Evolutionary conservation across 35 echinoderm and acorn worm species (phyloP), one percentile per base, ranked within the genome.

Genomic region (Ophiothrix spiculata): DNA sequence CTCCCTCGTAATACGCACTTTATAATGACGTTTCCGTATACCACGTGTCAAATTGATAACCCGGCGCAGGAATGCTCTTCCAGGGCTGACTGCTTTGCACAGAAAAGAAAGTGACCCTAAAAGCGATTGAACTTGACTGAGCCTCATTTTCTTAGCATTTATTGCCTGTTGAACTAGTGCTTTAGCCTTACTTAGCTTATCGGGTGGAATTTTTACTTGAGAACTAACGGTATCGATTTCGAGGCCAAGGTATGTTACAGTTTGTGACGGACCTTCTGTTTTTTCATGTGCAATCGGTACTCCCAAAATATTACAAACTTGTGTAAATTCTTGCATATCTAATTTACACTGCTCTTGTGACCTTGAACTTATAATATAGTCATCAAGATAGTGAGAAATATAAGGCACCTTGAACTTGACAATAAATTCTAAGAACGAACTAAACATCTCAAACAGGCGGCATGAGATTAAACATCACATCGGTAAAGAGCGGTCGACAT

Each of bases 81-180:
- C 87, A 46, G 15, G 87, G 19, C n/a, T 25, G 21, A 88, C n/a
- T 28, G 78, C 87, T 21, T 41, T 81, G 49, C 77, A 74, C 2
- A 88, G 41, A 34, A 88, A 88, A 81, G 80, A 81, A 33, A 88
- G 77, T 2, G 46, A 63, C 11, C 87, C 87, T 21, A 88, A 36
- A 4, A 88, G 56, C 0, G 78, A 88, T 77, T 88, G 87, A 32
- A 88, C 1, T 19, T n/a, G 35, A 33, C 64, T 4, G 33, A 88
- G 78, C 19, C 41, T 21, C 0, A 78, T 11, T 36, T 78, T 87
- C 1, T 28, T 1, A 13, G 37, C 49, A 0, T n/a, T 31, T 23
- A 40, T 16, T 13, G 31, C 37, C 23, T 37, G 23, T 0, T 21
- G 21, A 25, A 86, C 35, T 39, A 39, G 23, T 1, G 6, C 12